These are phyloP conservation scores for Platyscapa corneri DNA, from an alignment of 1,140 invertebrate species.

Conservation along the genomic window DNA sequence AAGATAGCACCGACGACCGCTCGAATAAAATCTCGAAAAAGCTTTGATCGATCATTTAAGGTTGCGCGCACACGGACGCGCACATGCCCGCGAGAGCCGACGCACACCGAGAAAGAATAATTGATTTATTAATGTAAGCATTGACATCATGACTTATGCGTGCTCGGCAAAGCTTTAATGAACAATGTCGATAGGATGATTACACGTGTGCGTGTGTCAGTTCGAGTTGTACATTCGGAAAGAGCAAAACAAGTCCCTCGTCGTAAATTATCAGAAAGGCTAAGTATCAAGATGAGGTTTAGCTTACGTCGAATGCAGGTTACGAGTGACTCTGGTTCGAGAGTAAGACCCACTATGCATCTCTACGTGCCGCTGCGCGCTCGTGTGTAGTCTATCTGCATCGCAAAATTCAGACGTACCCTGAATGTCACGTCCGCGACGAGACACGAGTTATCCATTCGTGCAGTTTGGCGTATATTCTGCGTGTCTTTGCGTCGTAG, in stretches of 20 bases:
- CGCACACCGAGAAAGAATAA: no score
- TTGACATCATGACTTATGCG: background rate
- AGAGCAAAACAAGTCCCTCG: background rate
- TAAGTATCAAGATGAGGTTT: slow-evolving; percentile 8
- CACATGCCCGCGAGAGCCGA: no score
- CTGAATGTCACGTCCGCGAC: background rate
- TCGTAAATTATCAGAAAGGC: slow-evolving; percentile 10
- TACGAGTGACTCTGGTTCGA: background rate
- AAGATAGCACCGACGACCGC: background rate
- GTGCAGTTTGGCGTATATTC: no score
- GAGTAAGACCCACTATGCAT: no score
- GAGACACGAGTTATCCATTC: background rate
- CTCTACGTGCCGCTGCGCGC: no score
- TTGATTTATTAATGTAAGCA: slow-evolving; percentile 24
- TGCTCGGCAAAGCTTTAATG: background rate
- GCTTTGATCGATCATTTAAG: slow-evolving; percentile 19
- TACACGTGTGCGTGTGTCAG: background rate
- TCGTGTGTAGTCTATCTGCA: background rate
- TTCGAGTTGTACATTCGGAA: background rate
- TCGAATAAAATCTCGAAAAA: slow-evolving; percentile 4
- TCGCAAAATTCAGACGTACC: background rate
- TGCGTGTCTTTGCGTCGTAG: no score
- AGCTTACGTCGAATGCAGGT: slow-evolving; percentile 11
- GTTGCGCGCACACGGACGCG: background rate
- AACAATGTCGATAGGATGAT: background rate